phyloP scores from a whole-genome alignment of 1,140 invertebrate genomes.

The Papilio xuthus region DNA sequence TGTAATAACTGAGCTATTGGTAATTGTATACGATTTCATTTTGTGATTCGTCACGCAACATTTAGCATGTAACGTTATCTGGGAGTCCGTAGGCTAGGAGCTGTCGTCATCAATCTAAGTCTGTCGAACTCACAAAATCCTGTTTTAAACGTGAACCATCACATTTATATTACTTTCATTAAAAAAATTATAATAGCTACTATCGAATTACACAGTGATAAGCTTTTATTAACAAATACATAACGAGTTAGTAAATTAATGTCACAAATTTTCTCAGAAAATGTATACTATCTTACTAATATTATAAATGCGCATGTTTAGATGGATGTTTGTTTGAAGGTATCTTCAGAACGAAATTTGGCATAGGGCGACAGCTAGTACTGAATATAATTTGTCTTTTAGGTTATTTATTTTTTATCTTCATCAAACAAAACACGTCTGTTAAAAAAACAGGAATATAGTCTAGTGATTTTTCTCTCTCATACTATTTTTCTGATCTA shows the following conservation, averaged over 20 bases:
- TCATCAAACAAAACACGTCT: not conserved
- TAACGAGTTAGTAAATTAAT: not conserved
- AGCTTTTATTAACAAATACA: not conserved
- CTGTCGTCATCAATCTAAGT: conserved; percentile 66
- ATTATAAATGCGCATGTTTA: too few relatives aligned
- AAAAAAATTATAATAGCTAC: not conserved
- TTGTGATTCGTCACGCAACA: conserved; percentile 65
- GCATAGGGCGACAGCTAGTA: too few relatives aligned
- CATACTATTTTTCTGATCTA: not conserved
- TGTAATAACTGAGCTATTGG: not conserved
- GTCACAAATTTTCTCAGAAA: not conserved
- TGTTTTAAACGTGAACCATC: conserved; percentile 27
- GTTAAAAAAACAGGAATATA: not conserved
- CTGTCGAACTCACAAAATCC: conserved; percentile 42
- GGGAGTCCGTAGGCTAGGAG: conserved; percentile 59
- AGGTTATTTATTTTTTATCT: not conserved
- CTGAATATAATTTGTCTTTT: not conserved
- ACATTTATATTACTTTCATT: not conserved
- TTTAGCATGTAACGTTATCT: conserved; percentile 62
- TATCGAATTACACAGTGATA: not conserved
- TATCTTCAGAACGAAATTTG: too few relatives aligned
- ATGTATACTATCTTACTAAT: too few relatives aligned
- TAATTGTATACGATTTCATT: conserved; percentile 43
- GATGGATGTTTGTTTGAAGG: too few relatives aligned
- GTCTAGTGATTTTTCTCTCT: not conserved